phyloP scores from a whole-genome alignment of 2,113 vertebrate species.

The Ochotona princeps region DNA sequence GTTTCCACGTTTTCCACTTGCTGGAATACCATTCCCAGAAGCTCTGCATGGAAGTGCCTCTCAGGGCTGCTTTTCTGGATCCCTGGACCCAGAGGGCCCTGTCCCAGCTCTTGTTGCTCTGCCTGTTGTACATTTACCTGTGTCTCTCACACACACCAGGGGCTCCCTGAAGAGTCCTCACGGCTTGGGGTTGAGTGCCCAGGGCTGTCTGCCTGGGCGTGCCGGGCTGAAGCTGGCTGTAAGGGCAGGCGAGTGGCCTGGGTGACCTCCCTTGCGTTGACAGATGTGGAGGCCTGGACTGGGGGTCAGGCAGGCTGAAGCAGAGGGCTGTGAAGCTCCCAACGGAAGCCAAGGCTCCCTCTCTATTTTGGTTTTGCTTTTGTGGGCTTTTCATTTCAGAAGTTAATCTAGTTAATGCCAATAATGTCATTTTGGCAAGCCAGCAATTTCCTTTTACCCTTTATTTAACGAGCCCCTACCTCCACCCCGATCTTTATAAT shows the following conservation, averaged over 20 bases:
- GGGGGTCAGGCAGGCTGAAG: slow-evolving; percentile 54
- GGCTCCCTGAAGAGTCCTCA: background rate
- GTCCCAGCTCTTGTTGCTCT: background rate
- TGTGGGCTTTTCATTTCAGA: slow-evolving; percentile 81
- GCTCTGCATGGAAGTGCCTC: background rate
- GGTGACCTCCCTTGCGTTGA: background rate
- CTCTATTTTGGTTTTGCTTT: slow-evolving; percentile 79
- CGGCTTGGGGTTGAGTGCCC: background rate
- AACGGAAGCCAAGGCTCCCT: slow-evolving; percentile 64
- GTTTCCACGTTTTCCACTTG: background rate
- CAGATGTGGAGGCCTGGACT: background rate
- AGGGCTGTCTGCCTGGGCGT: background rate
- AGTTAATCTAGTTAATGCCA: slow-evolving; percentile 85
- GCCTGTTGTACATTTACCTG: too few species aligned
- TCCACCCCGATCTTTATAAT: slow-evolving; percentile 83
- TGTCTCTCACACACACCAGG: background rate
- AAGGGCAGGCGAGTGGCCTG: background rate
- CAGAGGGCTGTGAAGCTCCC: slow-evolving; percentile 52
- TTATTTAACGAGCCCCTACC: slow-evolving; percentile 82
- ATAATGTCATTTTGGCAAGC: slow-evolving; percentile 85
- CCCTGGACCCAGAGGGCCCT: too few species aligned
- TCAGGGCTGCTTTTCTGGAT: background rate
- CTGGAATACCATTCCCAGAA: background rate
- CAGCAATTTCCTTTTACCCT: slow-evolving; percentile 87
- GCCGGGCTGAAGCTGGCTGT: background rate